Evolutionary conservation across 2,888 invertebrate species (phyloP), one percentile per base, ranked within the genome.

Genomic region (Andrena fulva): DNA sequence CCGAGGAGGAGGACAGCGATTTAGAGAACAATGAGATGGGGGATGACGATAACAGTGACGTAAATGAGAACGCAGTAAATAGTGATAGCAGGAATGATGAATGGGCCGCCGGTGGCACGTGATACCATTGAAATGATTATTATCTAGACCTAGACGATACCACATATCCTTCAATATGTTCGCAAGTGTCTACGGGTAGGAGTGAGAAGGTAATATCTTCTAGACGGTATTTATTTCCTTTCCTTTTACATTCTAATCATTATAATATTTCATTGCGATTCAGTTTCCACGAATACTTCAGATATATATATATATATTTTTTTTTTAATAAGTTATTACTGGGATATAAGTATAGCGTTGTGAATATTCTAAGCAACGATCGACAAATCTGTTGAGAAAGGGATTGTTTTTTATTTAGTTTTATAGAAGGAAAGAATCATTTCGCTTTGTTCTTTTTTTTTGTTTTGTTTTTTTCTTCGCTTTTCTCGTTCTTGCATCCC

Each of bases 1-100:
- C 90, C 4, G 87, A 89, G 4, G 90, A 89, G 2, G 85, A 86
- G 31, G 87, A 88, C 27, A 87, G 72, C 24, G 87, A 89, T 29
- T 48, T 80, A 50, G 85, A 84, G 24, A 66, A 79, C 29, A 77
- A 86, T 33, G 80, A 83, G 66, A 70, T 71, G 62, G 77, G 63
- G 8, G 81, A 85, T 31, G 81, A 89, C 42, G 80, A 83, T 33
- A 79, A 80, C 12, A 71, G 50, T 52, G 71, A 64, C 29, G 24
- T 48, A 12, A 73, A 70, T 66, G 80, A 78, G 24, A 73, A 81
- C 56, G 69, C 62, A 6, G 24, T 56, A 33, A 42, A 60, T 7
- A 77, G 74, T 59, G 63, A 79, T 64, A 68, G 67, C 48, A 71
- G 64, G 31, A 77, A 68, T 52, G 76, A 79, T 56, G 62, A 73